phyloP scores from a whole-genome alignment of 2,888 invertebrate species.

The Ceraclea dissimilis region DNA sequence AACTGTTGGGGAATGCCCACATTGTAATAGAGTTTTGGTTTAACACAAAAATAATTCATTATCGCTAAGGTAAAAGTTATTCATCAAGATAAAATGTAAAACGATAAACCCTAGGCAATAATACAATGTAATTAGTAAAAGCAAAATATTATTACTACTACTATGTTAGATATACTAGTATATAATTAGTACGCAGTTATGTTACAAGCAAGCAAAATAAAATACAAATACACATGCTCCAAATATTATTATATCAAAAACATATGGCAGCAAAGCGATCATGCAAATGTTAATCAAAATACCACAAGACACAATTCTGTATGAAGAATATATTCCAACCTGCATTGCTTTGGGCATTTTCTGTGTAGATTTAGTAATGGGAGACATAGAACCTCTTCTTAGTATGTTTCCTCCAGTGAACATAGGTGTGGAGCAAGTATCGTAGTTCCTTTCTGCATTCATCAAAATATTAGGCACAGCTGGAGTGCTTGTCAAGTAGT shows the following conservation, averaged over 20 bases:
- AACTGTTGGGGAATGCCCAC: too few relatives aligned
- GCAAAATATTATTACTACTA: too few relatives aligned
- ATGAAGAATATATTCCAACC: conserved; percentile 46
- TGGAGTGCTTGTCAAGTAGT: conserved; percentile 45
- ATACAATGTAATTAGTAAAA: too few relatives aligned
- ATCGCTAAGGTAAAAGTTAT: too few relatives aligned
- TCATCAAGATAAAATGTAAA: too few relatives aligned
- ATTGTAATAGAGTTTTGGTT: too few relatives aligned
- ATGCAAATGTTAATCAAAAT: neutral
- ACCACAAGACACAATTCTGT: neutral
- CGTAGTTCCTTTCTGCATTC: conserved; percentile 14
- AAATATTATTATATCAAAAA: neutral
- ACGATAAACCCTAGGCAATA: too few relatives aligned
- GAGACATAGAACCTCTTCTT: conserved; percentile 77
- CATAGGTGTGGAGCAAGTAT: conserved; percentile 39
- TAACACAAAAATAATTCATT: too few relatives aligned
- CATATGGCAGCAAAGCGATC: neutral
- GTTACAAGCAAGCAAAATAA: neutral
- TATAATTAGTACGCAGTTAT: too few relatives aligned
- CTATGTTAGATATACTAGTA: too few relatives aligned
- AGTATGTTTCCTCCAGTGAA: conserved; percentile 32
- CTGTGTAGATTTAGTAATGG: conserved; percentile 80
- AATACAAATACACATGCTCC: neutral
- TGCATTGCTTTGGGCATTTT: conserved; percentile 84
- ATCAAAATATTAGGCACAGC: conserved; percentile 28